phyloP scores from a whole-genome alignment of 1,140 invertebrate species.

The Adoxophyes honmai region DNA sequence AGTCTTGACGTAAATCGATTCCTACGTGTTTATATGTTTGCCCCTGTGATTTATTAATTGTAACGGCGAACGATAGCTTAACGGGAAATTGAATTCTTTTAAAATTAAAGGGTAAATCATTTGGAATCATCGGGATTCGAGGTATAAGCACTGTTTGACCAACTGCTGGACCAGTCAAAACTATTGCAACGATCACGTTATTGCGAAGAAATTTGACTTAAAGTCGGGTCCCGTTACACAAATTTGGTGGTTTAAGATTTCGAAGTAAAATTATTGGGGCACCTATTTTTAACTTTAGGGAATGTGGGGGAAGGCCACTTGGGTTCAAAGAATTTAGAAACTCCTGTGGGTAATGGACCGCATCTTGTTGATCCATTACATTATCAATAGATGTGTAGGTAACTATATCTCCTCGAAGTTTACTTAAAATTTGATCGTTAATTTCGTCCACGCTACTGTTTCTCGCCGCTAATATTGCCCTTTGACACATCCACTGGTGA shows the following conservation, averaged over 20 bases:
- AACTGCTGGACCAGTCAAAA: conserved; percentile 32
- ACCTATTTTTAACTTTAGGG: conserved; percentile 48
- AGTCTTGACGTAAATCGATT: conserved; percentile 26
- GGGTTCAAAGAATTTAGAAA: conserved; percentile 28
- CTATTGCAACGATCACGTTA: conserved; percentile 52
- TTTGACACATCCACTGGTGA: no score
- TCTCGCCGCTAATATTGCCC: conserved; percentile 1
- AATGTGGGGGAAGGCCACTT: conserved; percentile 33
- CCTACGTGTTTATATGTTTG: conserved; percentile 26
- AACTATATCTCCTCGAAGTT: background rate
- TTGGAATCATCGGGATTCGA: conserved; percentile 45
- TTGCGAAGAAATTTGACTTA: conserved; percentile 39
- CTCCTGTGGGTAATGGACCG: conserved; percentile 24
- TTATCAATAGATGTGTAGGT: background rate
- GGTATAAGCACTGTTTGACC: conserved; percentile 39
- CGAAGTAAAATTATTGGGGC: conserved; percentile 55
- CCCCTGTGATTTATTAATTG: conserved; percentile 35
- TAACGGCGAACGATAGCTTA: conserved; percentile 31
- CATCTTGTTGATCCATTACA: conserved; percentile 17
- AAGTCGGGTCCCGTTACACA: conserved; percentile 59
- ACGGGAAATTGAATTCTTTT: conserved; percentile 34
- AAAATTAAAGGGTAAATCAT: conserved; percentile 37
- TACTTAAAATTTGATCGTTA: background rate
- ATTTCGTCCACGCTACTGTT: background rate
- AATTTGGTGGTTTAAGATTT: conserved; percentile 52